Evolutionary conservation across 2,797 vertebrate genomes (phyloP), one percentile per base, ranked within the genome.

Genomic region (Lagorchestes hirsutus): DNA sequence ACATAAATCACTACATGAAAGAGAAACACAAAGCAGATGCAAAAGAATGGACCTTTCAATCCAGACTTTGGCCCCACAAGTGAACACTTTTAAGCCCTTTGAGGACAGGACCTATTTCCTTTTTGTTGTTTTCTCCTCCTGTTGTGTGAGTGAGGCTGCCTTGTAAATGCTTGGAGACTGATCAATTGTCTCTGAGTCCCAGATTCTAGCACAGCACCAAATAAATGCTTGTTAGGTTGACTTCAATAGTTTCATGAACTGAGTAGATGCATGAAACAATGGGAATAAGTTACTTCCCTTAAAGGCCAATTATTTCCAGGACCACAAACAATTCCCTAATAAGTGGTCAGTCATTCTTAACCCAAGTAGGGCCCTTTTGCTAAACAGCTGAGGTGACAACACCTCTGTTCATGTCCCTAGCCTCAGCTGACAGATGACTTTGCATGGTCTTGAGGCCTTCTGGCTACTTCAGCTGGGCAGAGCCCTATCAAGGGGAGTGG

Each of bases 51-150:
- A 40, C 11, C 28, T 40, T 74, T 40, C n/a, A 40, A 22, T 6
- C n/a, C 11, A 34, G 59, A 62, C 31, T 62, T 62, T 62, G 13
- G 31, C 31, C 31, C 59, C 59, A 34, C 10, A 59, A 31, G 10
- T 59, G 58, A 2, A 31, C 3, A 31, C 58, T 58, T 29, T 59
- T 59, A 59, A 59, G 28, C 29, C 28, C 31, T 74, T 3, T 40
- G 67, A 74, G 67, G n/a, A 8, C 5, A 40, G 67, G 67, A 74
- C 28, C 67, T 40, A 40, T 74, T 74, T 74, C 67, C 6, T 9
- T 74, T 74, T 18, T 74, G n/a, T 74, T 74, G 67, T 74, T 74
- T 74, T 74, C 67, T 74, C 67, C 67, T 74, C n/a, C 62, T n/a
- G 59, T n/a, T 67, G 62, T n/a, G 9, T 67, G 62, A n/a, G n/a